A percentile compares a stretch with the other conserved stretches of the same genome.
Evolutionary conservation across 2,113 vertebrate genomes (phyloP).

Genomic region (Pygoscelis adeliae): DNA sequence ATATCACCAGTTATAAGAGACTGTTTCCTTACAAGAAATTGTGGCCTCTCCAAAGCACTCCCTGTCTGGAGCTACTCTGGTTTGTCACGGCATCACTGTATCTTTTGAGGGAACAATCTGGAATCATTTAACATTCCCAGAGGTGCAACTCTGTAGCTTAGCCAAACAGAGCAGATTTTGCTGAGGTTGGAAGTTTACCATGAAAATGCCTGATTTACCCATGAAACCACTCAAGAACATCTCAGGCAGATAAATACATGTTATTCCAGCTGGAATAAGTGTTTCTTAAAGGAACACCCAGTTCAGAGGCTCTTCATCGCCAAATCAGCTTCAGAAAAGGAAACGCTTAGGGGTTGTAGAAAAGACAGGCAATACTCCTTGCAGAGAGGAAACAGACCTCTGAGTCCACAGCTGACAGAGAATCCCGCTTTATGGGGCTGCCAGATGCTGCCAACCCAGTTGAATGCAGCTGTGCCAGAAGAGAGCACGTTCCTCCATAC

Average conservation of each 20-base stretch:
- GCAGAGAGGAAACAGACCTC: neutral
- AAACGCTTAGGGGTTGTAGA: neutral
- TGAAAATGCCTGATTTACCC: neutral
- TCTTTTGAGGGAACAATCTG: neutral
- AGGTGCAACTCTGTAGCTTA: neutral
- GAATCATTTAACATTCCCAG: slow-evolving; percentile 29
- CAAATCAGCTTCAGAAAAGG: neutral
- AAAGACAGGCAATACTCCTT: neutral
- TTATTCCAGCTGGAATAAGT: slow-evolving; percentile 1
- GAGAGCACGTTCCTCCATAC: neutral
- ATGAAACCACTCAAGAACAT: slow-evolving; percentile 22
- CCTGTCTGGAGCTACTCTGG: neutral
- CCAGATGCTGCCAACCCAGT: neutral
- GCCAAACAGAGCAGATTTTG: neutral
- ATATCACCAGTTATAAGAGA: neutral
- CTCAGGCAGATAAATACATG: neutral
- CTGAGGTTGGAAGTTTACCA: slow-evolving; percentile 32
- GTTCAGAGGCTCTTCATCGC: neutral
- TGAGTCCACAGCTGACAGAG: neutral
- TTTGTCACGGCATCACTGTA: neutral
- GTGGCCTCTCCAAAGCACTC: neutral
- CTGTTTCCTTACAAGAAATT: neutral
- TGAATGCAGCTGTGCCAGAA: neutral
- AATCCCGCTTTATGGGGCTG: neutral
- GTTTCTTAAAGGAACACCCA: slow-evolving; percentile 1